These are phyloP conservation scores for Mesoclemmys tuberculata DNA, from an alignment of 2,113 vertebrate species.

Conservation along the genomic window DNA sequence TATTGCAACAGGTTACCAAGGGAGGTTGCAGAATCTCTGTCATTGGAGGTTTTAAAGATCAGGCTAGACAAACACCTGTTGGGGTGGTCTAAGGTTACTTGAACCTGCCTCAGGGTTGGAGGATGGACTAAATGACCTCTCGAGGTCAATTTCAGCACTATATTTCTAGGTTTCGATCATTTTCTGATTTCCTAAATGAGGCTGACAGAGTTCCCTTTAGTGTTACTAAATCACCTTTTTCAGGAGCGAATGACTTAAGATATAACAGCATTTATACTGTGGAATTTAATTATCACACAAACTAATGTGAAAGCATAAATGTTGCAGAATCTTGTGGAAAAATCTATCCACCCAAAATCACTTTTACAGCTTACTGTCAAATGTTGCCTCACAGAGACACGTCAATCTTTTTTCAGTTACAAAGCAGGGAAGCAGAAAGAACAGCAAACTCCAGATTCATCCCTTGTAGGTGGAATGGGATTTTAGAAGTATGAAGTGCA, in stretches of 20 bases:
- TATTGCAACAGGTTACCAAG: background rate
- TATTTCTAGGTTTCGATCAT: background rate
- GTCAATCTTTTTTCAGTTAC: background rate
- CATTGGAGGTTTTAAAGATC: background rate
- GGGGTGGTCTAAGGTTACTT: background rate
- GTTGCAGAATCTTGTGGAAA: background rate
- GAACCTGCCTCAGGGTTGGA: background rate
- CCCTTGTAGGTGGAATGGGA: background rate
- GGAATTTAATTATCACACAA: background rate
- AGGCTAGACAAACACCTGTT: background rate
- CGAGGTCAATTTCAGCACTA: background rate
- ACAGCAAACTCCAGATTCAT: background rate
- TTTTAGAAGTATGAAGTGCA: background rate
- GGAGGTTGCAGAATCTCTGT: background rate
- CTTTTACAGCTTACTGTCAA: background rate
- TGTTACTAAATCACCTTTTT: conserved; percentile 6
- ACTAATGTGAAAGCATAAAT: background rate
- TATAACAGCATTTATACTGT: background rate
- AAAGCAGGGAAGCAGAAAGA: background rate
- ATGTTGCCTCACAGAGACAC: background rate
- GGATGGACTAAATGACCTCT: background rate
- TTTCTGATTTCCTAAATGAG: background rate
- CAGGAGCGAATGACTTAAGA: background rate
- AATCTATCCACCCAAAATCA: background rate
- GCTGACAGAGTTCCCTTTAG: background rate